Percentiles rank a stretch among this genome's conserved stretches.
Evolutionary conservation across 2,888 invertebrate species (phyloP).

Genomic region (Drosophila fungiperda): DNA sequence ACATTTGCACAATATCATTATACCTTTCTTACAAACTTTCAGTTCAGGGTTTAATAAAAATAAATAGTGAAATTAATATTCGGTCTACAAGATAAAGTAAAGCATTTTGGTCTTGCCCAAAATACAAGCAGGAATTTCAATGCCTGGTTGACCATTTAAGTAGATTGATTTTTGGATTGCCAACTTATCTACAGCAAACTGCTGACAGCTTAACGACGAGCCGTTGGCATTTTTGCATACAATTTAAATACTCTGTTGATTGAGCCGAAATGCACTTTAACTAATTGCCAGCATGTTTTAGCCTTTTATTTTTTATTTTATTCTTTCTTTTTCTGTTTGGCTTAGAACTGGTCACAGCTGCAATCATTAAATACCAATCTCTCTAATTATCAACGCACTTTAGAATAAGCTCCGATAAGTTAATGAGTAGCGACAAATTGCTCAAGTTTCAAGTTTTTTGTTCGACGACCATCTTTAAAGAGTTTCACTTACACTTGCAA

Average conservation of each 20-base stretch:
- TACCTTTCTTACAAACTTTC: no score
- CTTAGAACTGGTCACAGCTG: slow-evolving; percentile 34
- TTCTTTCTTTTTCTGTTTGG: not conserved
- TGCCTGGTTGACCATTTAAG: not conserved
- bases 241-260: not conserved
- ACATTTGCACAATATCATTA: no score
- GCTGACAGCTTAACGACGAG: not conserved
- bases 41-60: not conserved
- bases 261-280: slow-evolving; percentile 17
- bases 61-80: not conserved
- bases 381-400: slow-evolving; percentile 31
- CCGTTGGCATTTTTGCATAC: not conserved
- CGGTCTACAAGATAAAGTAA: no score
- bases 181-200: not conserved
- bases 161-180: not conserved
- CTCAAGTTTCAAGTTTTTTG: slow-evolving; percentile 41
- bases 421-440: slow-evolving; percentile 39
- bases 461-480: slow-evolving; percentile 52
- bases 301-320: not conserved
- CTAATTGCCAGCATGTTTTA: slow-evolving; percentile 7
- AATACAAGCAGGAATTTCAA: not conserved
- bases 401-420: slow-evolving; percentile 30
- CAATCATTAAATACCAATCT: slow-evolving; percentile 44
- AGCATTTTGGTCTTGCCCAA: not conserved
- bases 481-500: slow-evolving; percentile 60